Base-by-base conservation (phyloP, 1,140 invertebrate species). In the Sesamia nonagrioides region DNA sequence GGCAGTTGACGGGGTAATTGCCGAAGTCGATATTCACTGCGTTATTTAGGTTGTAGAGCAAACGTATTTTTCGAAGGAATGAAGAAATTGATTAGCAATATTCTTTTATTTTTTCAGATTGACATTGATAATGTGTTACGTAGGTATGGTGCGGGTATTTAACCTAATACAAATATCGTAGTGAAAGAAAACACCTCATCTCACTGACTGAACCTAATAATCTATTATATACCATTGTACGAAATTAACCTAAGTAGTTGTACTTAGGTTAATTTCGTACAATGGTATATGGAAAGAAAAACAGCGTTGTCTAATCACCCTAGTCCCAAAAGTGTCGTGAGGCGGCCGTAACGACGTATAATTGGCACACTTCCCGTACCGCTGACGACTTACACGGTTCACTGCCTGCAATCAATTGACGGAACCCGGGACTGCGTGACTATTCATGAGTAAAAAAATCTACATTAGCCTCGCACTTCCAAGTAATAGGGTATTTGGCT, bases 311-410 rank as follows among this genome's bases (percentile, higher is more conserved):
- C 61, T 66, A 66, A 66, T 66, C 61, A 66, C 21, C 33, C 8
- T 27, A 6, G 48, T 35, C 68, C 68, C 45, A 8, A 27, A 54
- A 71, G 45, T 52, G 45, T 71, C 68, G 68, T 71, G 48, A 54
- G 50, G 66, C 66, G 66, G 42, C 13, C 42, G 45, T 69, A 48
- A 69, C 18, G 45, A 27, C 61, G 21, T 58, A 52, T 82, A 82
- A 82, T 79, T 82, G 81, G 74, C 68, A 77, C 69, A 79, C 74
- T 79, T 82, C 73, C 76, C 56, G 54, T 71, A 69, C 66, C 66
- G 61, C 37, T 66, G 61, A 66, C 61, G 68, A 71, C 68, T 71
- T 71, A 54, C 50, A 71, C 68, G 33, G 48, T 17, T 54, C 48
- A 71, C 27, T 71, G 68, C 48, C 17, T 33, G 48, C 68, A 71